Percentiles rank a stretch among this genome's conserved stretches.
Conservation (phyloP, 2,113 vertebrate genomes). For the Sitta europaea region DNA sequence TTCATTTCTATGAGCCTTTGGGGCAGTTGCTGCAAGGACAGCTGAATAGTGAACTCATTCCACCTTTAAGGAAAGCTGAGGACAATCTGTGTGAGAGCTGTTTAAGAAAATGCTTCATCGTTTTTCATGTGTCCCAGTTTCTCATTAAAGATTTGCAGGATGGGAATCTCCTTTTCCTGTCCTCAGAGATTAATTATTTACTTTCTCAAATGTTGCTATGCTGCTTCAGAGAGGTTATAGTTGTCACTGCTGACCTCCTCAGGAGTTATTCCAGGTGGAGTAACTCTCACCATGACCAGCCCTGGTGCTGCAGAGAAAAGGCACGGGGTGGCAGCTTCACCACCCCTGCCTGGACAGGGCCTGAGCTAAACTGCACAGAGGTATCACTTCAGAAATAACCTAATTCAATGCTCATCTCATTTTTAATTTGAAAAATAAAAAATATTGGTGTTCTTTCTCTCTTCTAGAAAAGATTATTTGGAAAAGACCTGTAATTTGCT, state of each 20-base stretch:
- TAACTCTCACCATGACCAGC: not conserved
- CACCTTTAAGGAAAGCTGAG: not conserved
- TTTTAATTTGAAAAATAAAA: not conserved
- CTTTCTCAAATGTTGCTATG: not conserved
- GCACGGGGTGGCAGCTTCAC: not conserved
- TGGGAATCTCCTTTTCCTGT: not conserved
- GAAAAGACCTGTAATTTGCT: not conserved
- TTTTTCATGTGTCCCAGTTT: not conserved
- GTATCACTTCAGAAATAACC: not conserved
- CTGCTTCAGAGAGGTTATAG: not conserved
- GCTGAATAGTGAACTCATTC: not conserved
- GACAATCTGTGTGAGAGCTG: not conserved
- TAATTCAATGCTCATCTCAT: not conserved
- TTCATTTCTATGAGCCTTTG: not conserved
- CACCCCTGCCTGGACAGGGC: not conserved
- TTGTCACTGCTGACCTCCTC: not conserved
- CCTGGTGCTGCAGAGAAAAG: not conserved
- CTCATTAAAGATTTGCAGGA: not conserved
- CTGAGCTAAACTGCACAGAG: not conserved
- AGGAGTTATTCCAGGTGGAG: not conserved
- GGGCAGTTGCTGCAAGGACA: not conserved
- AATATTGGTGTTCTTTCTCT: not conserved
- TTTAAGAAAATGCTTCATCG: not conserved
- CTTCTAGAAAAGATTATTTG: not conserved
- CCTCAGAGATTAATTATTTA: not conserved